Conservation (phyloP, 2,888 invertebrate genomes). For the Phlogophora meticulosa region DNA sequence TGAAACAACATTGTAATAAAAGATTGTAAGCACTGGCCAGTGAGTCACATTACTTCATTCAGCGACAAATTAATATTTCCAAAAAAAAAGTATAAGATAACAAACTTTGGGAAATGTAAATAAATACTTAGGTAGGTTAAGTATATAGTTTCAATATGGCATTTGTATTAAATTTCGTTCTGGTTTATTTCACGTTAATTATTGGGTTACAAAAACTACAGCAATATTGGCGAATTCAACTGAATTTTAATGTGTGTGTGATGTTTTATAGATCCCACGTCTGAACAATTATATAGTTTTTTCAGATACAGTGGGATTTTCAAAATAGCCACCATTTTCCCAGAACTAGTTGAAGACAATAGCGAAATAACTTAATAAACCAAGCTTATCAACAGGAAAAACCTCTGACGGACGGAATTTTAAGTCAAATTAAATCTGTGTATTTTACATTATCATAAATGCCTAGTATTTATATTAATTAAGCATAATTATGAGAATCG, state of each 20-base stretch:
- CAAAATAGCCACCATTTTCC: constrained; percentile 14
- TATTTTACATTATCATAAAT: constrained; percentile 35
- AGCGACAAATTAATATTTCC: constrained; percentile 18
- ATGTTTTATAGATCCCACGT: not conserved
- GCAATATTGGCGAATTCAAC: not conserved
- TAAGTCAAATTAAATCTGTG: constrained; percentile 40
- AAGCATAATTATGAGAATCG: constrained; percentile 9
- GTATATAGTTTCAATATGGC: constrained; percentile 47
- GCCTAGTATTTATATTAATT: constrained; percentile 18
- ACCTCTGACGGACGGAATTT: constrained; percentile 26
- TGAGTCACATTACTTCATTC: constrained; percentile 38
- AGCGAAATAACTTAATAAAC: constrained; percentile 26
- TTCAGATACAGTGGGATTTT: not conserved
- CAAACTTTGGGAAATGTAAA: constrained; percentile 38
- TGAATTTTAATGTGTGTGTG: too few species aligned
- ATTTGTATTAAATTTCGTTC: constrained; percentile 42
- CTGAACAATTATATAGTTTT: not conserved
- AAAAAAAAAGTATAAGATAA: constrained; percentile 37
- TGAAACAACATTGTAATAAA: constrained; percentile 41
- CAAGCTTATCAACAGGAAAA: constrained; percentile 34
- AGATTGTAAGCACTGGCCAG: constrained; percentile 46
- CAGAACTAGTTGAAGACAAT: constrained; percentile 35
- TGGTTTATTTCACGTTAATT: constrained; percentile 40
- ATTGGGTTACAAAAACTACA: constrained; percentile 34
- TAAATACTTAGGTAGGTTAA: constrained; percentile 33